Base-by-base conservation (phyloP, 2,888 invertebrate genomes). In the Drosophila eohydei region DNA sequence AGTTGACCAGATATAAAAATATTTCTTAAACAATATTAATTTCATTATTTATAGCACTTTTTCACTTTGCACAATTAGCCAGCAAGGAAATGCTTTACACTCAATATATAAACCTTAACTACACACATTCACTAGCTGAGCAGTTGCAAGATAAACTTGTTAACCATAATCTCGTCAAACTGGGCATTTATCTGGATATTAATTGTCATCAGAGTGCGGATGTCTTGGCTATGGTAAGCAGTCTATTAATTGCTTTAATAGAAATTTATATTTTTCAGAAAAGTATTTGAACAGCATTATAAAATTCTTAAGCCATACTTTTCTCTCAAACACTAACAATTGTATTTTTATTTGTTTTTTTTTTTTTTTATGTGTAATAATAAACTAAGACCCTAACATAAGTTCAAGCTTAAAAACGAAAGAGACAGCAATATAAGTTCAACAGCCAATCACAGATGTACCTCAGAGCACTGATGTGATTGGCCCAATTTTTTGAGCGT, bases 101-200 rank as follows among this genome's bases (percentile, higher is more conserved):
- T 0, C 88, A 82, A 59, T 89, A 69, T 64, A 16, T 71, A 16
- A 61, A 70, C 34, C 38, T 91, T 1, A 56, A 40, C n/a, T 9
- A 71, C 48, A 8, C 38, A 12, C 1, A 30, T 9, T 4, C n/a
- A 2, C 38, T 46, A 43, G 2, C 40, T 9, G 48, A 64, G 11
- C 56, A 71, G 4, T 62, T 87, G 12, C 16, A 76, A 26, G 52
- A 67, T 21, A 64, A 73, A 2, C 74, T 85, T 8, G 62, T 83
- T 4, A 51, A 71, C 14, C 84, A 81, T 32, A 48, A 71, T 11
- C 43, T 79, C 8, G 65, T 71, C 0, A 74, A 65, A 26, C 62
- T 91, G 50, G 92, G 89, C 2, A 66, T 91, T 38, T 87, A 78
- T 63, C 40, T 92, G 30, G 91, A 92, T 64, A 78, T 90, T 7